Percentiles rank a stretch among this genome's conserved stretches.
Conservation (phyloP, 2,113 vertebrate species). For the Tupaia chinensis region DNA sequence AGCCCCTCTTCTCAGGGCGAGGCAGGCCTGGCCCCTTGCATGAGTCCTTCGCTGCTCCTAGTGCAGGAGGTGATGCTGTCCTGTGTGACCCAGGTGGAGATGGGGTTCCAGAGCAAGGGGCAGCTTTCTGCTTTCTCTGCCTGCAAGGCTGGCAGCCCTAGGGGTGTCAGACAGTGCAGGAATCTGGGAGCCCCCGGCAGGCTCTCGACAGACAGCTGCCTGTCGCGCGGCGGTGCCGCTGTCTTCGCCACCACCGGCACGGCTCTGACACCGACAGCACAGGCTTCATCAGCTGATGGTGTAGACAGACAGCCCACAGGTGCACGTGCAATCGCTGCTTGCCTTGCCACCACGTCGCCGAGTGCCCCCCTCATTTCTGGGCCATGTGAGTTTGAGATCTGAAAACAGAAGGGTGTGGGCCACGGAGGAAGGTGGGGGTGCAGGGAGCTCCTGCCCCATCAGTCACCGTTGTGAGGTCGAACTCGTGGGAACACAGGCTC, state of each 20-base stretch:
- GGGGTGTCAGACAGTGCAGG: rapidly evolving
- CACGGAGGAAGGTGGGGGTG: neutral
- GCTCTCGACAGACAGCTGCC: rapidly evolving
- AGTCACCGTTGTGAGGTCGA: neutral
- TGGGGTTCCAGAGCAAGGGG: neutral
- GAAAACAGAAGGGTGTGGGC: neutral
- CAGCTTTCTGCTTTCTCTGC: neutral
- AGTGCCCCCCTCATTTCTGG: neutral
- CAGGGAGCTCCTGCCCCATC: neutral
- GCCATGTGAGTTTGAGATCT: rapidly evolving
- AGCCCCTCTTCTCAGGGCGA: neutral
- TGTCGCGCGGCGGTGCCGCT: rapidly evolving
- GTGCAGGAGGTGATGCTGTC: neutral
- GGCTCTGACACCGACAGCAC: too few relatives aligned
- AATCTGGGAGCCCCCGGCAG: neutral
- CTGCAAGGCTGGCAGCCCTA: rapidly evolving
- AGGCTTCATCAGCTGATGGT: neutral
- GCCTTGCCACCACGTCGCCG: rapidly evolving
- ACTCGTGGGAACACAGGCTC: neutral
- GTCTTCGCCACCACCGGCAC: neutral
- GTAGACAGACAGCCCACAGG: rapidly evolving
- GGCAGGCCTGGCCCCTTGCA: neutral
- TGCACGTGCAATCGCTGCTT: rapidly evolving
- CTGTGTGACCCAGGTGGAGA: neutral
- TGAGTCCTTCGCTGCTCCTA: neutral